These are phyloP conservation scores for Alethe castanea DNA, from an alignment of 2,113 vertebrate species.

Conservation along the genomic window DNA sequence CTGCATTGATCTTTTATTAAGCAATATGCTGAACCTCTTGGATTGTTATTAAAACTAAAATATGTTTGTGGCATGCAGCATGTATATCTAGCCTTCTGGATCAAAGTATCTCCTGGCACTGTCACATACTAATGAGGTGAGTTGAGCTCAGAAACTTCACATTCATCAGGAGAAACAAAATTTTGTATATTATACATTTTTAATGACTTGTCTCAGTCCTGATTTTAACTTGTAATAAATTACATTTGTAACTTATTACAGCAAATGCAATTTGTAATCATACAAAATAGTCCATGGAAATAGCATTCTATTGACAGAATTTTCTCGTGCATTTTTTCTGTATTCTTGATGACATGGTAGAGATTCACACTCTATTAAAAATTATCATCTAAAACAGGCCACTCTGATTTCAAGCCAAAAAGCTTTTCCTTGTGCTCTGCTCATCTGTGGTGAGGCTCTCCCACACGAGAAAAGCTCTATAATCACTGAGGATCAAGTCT, in stretches of 20 bases:
- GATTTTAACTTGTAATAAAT: constrained; percentile 39
- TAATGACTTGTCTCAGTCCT: constrained; percentile 19
- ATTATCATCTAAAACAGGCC: background rate
- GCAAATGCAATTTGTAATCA: background rate
- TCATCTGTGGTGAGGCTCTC: background rate
- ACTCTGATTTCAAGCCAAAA: background rate
- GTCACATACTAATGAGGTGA: background rate
- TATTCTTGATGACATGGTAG: background rate
- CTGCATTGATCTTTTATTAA: constrained; percentile 44
- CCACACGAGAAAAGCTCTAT: background rate
- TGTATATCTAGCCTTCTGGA: constrained; percentile 3
- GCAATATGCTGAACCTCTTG: constrained; percentile 44
- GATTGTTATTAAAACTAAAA: constrained; percentile 37
- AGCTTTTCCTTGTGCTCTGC: background rate
- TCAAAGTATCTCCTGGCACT: constrained; percentile 7
- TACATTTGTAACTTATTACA: constrained; percentile 24
- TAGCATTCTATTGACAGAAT: constrained; percentile 18
- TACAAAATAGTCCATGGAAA: constrained; percentile 14
- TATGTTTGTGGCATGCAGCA: constrained; percentile 7
- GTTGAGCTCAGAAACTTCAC: background rate
- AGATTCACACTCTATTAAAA: constrained; percentile 31
- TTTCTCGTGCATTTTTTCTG: background rate
- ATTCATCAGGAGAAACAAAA: constrained; percentile 27
- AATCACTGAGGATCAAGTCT: background rate
- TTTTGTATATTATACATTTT: constrained; percentile 22